Conservation (phyloP, 2,888 invertebrate species). For the Gymnocheta viridis region DNA sequence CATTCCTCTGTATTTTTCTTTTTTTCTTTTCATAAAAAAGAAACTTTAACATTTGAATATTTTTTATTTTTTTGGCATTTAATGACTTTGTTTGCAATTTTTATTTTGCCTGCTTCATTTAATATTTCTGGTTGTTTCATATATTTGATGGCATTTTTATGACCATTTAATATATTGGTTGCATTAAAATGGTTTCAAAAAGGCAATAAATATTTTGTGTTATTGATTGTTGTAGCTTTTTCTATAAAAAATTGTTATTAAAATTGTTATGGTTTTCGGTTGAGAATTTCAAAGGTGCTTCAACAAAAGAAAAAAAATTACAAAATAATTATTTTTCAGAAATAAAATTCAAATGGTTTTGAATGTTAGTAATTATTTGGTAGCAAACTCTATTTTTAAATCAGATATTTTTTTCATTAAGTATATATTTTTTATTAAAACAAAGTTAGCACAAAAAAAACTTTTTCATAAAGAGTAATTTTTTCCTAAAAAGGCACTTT, state of each 20-base stretch:
- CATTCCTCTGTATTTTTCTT: background rate
- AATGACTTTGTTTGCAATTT: background rate
- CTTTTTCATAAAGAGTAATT: too few species aligned
- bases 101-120: background rate
- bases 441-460: too few species aligned
- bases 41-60: background rate
- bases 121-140: conserved; percentile 4
- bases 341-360: background rate
- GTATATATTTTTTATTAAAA: too few species aligned
- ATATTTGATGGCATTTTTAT: conserved; percentile 30
- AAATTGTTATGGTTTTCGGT: background rate
- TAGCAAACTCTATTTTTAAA: background rate
- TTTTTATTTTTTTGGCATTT: background rate
- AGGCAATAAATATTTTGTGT: conserved; percentile 6
- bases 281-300: background rate
- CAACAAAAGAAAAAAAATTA: background rate
- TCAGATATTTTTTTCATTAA: too few species aligned
- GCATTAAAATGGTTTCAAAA: conserved; percentile 7
- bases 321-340: background rate
- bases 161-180: conserved; percentile 12
- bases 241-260: background rate
- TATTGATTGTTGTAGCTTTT: background rate
- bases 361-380: background rate
- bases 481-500: too few species aligned
- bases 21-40: background rate